Evolutionary conservation across 2,113 vertebrate species (phyloP), one percentile per base, ranked within the genome.

Genomic region (Chascanopsetta lugubris): DNA sequence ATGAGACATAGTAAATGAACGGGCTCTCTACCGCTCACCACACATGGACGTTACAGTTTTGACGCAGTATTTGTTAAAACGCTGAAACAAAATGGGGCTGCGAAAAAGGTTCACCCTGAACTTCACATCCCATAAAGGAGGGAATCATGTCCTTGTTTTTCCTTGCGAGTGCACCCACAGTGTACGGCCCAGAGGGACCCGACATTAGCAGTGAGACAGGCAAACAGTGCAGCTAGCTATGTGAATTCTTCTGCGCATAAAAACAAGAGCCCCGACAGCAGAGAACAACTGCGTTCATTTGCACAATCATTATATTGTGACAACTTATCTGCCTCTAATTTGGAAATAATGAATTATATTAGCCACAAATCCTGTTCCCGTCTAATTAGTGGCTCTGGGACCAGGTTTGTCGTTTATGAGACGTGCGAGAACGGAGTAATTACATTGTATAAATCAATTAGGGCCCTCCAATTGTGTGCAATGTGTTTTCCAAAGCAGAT

Each of bases 281-380:
- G 49, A 72, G 84, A 85, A 86, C 81, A 87, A 83, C 66, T 18
- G 61, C 30, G 62, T 76, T 62, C 46, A 80, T 83, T 80, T 85
- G 77, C 63, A 40, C 64, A 67, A 85, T 85, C 64, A 79, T 79
- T 84, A 80, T 61, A 80, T 86, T 88, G 74, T 84, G 83, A 87
- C 84, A 85, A 82, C 69, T 80, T 83, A 82, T 85, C 83, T 75
- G 67, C 15, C 57, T 75, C 66, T 87, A 87, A 89, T 87, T 85
- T 83, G 74, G 76, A 89, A 85, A 84, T 89, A 88, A 89, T 87
- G 69, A 88, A 87, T 88, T 87, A 78, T 86, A 91, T 87, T 90
- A 86, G 86, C 77, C 21, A 59, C 76, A 85, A 87, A 89, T 82
- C 63, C 75, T 88, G 84, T 87, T 86, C 68, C 59, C 47, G 77